These are phyloP conservation scores for Ashinkailepas kermadecensis DNA, from an alignment of 2,888 invertebrate genomes.

Conservation along the genomic window DNA sequence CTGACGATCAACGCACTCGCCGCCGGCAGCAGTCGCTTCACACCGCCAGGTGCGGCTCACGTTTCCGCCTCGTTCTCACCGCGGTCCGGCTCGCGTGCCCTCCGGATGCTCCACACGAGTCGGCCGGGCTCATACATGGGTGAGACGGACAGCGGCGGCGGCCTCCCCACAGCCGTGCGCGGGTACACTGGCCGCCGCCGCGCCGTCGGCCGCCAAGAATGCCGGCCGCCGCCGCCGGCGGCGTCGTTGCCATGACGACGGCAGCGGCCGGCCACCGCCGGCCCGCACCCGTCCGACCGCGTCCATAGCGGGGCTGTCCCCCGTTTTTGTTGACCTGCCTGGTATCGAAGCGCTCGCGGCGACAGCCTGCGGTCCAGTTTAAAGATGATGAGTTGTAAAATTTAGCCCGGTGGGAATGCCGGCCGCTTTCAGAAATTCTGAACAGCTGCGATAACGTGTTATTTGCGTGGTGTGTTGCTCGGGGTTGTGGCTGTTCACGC, in stretches of 20 bases:
- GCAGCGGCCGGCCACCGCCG: not conserved
- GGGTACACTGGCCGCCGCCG: not conserved
- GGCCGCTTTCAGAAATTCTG: not conserved
- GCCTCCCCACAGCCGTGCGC: not conserved
- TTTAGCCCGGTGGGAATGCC: not conserved
- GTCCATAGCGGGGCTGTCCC: not conserved
- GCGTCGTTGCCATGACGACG: not conserved
- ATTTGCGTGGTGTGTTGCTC: too few species aligned
- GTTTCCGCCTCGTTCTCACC: too few species aligned
- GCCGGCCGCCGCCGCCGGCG: not conserved
- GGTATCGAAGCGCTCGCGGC: not conserved
- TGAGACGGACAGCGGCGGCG: too few species aligned
- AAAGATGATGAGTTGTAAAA: not conserved
- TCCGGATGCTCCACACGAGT: too few species aligned
- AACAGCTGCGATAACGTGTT: too few species aligned
- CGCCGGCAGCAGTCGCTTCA: too few species aligned
- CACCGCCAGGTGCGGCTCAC: too few species aligned
- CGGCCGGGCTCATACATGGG: too few species aligned
- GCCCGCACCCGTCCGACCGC: not conserved
- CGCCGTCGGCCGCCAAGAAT: conserved; percentile 17
- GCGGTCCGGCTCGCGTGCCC: too few species aligned
- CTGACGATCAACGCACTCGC: too few species aligned
- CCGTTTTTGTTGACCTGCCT: not conserved
- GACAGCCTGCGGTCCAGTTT: not conserved
- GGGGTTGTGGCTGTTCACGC: too few species aligned